These are phyloP conservation scores for Drosophila kanapiae DNA, from an alignment of 1,140 invertebrate genomes.

Conservation along the genomic window DNA sequence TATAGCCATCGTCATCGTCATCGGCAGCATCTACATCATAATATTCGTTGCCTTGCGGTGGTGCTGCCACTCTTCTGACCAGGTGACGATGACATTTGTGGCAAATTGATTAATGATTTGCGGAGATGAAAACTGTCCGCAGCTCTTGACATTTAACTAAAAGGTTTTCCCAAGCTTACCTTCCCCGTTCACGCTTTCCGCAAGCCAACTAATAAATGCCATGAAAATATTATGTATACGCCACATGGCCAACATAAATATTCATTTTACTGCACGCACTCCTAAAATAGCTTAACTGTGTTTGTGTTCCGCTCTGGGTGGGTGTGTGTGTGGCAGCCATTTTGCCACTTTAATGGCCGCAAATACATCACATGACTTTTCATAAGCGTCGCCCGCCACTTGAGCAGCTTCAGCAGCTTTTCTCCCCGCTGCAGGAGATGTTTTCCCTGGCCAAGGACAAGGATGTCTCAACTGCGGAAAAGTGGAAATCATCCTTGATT, in stretches of 20 bases:
- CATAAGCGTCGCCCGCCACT: conserved; percentile 73
- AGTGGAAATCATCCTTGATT: conserved; percentile 34
- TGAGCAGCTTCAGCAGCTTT: conserved; percentile 37
- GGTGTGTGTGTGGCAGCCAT: conserved; percentile 45
- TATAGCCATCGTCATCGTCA: conserved; percentile 3
- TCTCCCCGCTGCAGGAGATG: conserved; percentile 21
- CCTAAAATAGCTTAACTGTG: conserved; percentile 39
- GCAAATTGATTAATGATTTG: conserved; percentile 71
- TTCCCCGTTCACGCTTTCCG: too few species aligned
- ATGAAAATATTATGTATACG: conserved; percentile 78
- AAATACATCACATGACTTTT: conserved; percentile 81
- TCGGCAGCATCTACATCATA: conserved; percentile 14
- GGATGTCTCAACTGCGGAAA: conserved; percentile 50
- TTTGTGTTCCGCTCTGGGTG: conserved; percentile 13
- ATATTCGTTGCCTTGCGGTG: background rate
- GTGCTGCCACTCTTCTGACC: conserved; percentile 35
- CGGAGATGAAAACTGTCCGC: conserved; percentile 48
- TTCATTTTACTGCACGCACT: conserved; percentile 66
- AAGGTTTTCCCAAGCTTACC: conserved; percentile 32
- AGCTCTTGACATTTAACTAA: conserved; percentile 43
- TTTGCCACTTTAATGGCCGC: conserved; percentile 79
- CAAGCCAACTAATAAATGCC: conserved; percentile 61
- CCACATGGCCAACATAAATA: conserved; percentile 76
- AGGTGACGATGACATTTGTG: conserved; percentile 44
- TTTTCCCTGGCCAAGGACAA: conserved; percentile 50